Conservation (phyloP, 2,888 invertebrate species). For the Lottia scabra region DNA sequence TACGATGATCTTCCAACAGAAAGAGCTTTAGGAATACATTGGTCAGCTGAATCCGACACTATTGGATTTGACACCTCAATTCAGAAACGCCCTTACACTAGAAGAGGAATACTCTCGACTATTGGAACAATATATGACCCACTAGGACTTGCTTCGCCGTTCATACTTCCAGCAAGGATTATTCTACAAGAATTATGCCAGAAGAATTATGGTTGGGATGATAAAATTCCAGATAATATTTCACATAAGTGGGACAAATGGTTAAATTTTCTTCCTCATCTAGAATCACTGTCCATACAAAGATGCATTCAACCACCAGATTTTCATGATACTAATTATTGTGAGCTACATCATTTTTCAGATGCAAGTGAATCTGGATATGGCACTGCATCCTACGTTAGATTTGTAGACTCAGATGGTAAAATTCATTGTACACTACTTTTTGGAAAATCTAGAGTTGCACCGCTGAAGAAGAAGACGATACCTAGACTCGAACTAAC, state of each 20-base stretch:
- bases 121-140: constrained; percentile 35
- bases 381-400: constrained; percentile 15
- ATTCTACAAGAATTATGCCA: constrained; percentile 30
- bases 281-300: constrained; percentile 11
- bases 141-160: constrained; percentile 32
- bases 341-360: constrained; percentile 27
- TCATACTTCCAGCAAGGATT: constrained; percentile 26
- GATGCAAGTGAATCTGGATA: constrained; percentile 22
- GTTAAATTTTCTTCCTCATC: constrained; percentile 14
- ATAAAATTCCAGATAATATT: constrained; percentile 19
- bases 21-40: constrained; percentile 38
- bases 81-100: constrained; percentile 25
- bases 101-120: constrained; percentile 33
- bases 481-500: constrained; percentile 20
- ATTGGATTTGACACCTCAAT: constrained; percentile 23
- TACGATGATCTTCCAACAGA: constrained; percentile 19
- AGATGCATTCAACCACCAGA: constrained; percentile 17
- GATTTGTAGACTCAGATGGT: constrained; percentile 6
- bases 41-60: constrained; percentile 32
- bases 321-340: constrained; percentile 14
- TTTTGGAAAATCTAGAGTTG: constrained; percentile 24
- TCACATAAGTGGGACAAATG: constrained; percentile 18
- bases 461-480: constrained; percentile 24
- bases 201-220: constrained; percentile 31
- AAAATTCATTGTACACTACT: constrained; percentile 24